Evolutionary conservation across 1,140 invertebrate species (phyloP).

Genomic region (Diorhabda sublineata): DNA sequence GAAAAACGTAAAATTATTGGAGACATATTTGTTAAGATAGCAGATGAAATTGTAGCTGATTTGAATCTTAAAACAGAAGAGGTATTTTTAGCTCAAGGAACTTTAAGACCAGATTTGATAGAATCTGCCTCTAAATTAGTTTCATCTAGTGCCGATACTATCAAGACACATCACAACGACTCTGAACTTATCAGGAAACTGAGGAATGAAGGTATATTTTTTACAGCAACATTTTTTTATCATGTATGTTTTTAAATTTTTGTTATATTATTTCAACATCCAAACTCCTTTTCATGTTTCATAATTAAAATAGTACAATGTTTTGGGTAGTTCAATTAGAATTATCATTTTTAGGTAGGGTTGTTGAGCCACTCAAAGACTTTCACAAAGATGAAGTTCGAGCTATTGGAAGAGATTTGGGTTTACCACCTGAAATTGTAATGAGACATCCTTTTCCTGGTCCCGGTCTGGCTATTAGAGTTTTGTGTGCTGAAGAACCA

Average conservation of each 20-base stretch:
- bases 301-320: too few relatives aligned
- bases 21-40: conserved; percentile 92
- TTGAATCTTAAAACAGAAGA: conserved; percentile 81
- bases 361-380: conserved; percentile 97
- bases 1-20: conserved; percentile 98
- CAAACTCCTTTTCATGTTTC: too few relatives aligned
- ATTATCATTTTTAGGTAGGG: conserved; percentile 62
- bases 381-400: conserved; percentile 99
- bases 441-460: conserved; percentile 97
- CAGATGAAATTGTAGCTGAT: conserved; percentile 77
- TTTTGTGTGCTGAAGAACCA: conserved; percentile 95
- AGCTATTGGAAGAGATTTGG: conserved; percentile 80
- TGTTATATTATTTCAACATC: too few relatives aligned
- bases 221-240: too few relatives aligned
- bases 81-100: conserved; percentile 62
- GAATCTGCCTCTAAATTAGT: conserved; percentile 90
- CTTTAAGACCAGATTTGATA: conserved; percentile 94
- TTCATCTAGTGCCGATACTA: conserved; percentile 85
- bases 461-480: conserved; percentile 89
- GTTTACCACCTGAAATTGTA: conserved; percentile 80
- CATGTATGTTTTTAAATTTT: too few relatives aligned
- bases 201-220: conserved; percentile 51
- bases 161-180: conserved; percentile 99
- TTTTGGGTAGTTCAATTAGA: not conserved
- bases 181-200: conserved; percentile 89